Evolutionary conservation across 92 coral and sea anemone species (phyloP).

Genomic region (Epizoanthus rinbou): DNA sequence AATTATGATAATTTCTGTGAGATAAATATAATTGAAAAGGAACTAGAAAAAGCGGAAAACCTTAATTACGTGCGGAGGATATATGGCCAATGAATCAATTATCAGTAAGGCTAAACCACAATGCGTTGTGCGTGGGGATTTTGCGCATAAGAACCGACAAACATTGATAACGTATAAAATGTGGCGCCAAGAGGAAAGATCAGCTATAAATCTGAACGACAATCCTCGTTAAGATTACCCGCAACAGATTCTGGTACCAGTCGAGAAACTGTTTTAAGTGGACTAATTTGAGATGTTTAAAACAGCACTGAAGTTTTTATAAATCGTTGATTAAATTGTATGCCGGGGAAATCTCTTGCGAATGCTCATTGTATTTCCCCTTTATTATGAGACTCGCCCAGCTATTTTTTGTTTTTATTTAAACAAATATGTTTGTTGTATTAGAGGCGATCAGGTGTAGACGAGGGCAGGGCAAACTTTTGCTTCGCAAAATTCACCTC

Average conservation of each 20-base stretch:
- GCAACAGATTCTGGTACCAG: slow-evolving; percentile 15
- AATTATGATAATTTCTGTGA: too few species aligned
- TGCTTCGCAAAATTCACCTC: neutral
- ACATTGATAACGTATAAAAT: neutral
- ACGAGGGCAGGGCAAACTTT: neutral
- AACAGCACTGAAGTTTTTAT: neutral
- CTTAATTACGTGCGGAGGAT: too few species aligned
- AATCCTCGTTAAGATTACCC: neutral
- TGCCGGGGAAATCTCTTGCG: too few species aligned
- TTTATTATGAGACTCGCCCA: neutral
- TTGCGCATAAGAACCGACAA: neutral
- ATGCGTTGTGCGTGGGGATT: neutral
- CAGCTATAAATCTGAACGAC: neutral
- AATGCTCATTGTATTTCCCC: too few species aligned
- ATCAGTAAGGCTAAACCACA: neutral
- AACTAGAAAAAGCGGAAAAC: too few species aligned
- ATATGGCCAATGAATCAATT: neutral
- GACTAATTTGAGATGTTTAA: neutral
- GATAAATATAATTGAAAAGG: too few species aligned
- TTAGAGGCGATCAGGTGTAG: neutral
- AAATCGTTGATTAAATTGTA: too few species aligned
- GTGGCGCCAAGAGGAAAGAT: neutral
- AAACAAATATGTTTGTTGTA: neutral
- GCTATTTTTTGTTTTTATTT: neutral
- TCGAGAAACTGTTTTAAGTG: neutral